phyloP scores from a whole-genome alignment of 2,113 vertebrate genomes.

The Crotalus viridis region DNA sequence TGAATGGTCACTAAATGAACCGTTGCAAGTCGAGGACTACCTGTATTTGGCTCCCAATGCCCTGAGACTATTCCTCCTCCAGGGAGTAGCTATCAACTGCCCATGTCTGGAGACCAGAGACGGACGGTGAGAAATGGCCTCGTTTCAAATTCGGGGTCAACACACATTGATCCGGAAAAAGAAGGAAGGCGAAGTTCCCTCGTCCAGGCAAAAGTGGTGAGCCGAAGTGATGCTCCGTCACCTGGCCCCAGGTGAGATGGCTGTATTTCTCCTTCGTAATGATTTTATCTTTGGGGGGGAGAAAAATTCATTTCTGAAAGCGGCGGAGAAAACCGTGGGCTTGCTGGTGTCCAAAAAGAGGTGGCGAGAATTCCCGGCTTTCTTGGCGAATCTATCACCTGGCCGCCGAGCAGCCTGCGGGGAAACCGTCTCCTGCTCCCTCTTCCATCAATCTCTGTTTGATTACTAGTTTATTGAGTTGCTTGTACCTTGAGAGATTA shows the following conservation, averaged over 20 bases:
- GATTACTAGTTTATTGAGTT: slow-evolving; percentile 57
- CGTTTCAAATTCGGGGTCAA: background rate
- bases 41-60: background rate
- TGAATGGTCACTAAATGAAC: no score
- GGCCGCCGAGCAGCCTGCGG: slow-evolving; percentile 18
- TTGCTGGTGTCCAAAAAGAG: background rate
- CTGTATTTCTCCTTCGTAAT: slow-evolving; percentile 37
- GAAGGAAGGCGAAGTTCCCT: background rate
- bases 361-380: slow-evolving; percentile 27
- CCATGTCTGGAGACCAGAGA: no score
- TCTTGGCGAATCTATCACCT: slow-evolving; percentile 35
- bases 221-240: slow-evolving; percentile 14
- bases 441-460: slow-evolving; percentile 53
- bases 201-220: background rate
- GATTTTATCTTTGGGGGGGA: slow-evolving; percentile 44
- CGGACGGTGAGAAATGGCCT: background rate
- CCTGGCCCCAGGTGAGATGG: slow-evolving; percentile 9
- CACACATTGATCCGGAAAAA: background rate
- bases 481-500: slow-evolving; percentile 56
- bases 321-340: slow-evolving; percentile 19
- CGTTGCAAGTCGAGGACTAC: no score
- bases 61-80: background rate
- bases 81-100: background rate
- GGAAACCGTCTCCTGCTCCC: slow-evolving; percentile 37
- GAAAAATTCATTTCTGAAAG: slow-evolving; percentile 33